These are phyloP conservation scores for Benitochromis conjunctus DNA, from an alignment of 2,113 vertebrate species.

Conservation along the genomic window DNA sequence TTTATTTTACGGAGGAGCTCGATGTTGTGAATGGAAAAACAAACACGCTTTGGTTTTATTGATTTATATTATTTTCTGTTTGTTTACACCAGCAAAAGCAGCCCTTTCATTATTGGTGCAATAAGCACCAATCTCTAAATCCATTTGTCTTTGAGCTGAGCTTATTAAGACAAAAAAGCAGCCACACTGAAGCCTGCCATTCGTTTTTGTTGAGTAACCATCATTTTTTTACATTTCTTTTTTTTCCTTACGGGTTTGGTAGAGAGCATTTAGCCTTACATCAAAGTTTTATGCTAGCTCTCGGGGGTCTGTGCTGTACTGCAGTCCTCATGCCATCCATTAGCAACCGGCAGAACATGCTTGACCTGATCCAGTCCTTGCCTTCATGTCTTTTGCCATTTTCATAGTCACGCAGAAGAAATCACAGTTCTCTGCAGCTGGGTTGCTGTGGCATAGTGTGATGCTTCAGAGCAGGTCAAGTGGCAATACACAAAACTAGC, in stretches of 20 bases:
- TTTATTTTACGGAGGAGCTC: background rate
- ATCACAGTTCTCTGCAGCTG: background rate
- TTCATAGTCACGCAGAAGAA: background rate
- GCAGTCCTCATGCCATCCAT: slow-evolving; percentile 1
- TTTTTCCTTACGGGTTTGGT: background rate
- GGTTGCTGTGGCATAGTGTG: background rate
- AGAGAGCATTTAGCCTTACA: slow-evolving; percentile 3
- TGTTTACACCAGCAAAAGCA: background rate
- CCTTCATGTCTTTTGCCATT: background rate
- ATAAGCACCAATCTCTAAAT: background rate
- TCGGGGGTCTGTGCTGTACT: background rate
- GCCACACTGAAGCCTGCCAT: background rate
- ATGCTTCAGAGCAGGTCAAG: slow-evolving; percentile 13
- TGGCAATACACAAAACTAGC: background rate
- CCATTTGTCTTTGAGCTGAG: background rate
- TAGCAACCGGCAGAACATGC: slow-evolving; percentile 7
- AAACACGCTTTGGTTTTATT: background rate
- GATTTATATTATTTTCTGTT: slow-evolving; percentile 5
- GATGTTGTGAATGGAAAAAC: slow-evolving; percentile 8
- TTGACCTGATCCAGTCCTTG: background rate
- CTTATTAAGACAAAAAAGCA: background rate
- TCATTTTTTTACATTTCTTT: background rate
- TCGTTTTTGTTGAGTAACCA: background rate
- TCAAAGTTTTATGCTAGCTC: slow-evolving; percentile 17
- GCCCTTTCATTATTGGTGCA: background rate